Evolutionary conservation across 2,888 invertebrate genomes (phyloP).

Genomic region (Drosophila tripunctata): DNA sequence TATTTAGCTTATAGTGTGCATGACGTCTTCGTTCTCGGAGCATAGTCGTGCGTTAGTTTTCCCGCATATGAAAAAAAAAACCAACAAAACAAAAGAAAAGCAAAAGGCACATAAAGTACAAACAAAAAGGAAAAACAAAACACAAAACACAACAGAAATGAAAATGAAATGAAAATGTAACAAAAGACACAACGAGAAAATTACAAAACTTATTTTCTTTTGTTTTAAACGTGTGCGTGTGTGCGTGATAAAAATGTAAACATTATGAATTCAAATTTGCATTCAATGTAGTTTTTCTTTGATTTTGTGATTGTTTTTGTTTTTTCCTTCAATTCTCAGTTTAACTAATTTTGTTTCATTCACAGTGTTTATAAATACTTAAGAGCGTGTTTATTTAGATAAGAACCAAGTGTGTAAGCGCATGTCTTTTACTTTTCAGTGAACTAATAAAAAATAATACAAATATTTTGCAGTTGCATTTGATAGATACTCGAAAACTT

Average conservation of each 20-base stretch:
- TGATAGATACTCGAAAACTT: constrained; percentile 24
- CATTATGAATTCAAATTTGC: constrained; percentile 20
- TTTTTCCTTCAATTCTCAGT: constrained; percentile 21
- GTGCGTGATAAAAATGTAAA: constrained; percentile 13
- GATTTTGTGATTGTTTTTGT: too few relatives aligned
- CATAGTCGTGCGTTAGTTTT: constrained; percentile 87
- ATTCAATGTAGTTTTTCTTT: constrained; percentile 26
- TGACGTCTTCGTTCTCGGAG: constrained; percentile 93
- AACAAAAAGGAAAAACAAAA: constrained; percentile 31
- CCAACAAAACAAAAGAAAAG: constrained; percentile 79
- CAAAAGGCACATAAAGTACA: constrained; percentile 50
- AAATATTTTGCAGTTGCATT: constrained; percentile 15
- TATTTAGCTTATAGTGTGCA: constrained; percentile 94
- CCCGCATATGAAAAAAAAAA: constrained; percentile 84
- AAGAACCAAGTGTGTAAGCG: constrained; percentile 65
- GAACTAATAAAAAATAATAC: constrained; percentile 22
- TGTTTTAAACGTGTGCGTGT: constrained; percentile 36
- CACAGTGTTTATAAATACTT: constrained; percentile 57
- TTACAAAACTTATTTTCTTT: constrained; percentile 63
- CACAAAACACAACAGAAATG: constrained; percentile 61
- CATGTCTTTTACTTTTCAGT: constrained; percentile 31
- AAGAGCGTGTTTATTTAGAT: constrained; percentile 71
- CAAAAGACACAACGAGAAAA: constrained; percentile 40
- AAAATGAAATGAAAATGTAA: constrained; percentile 31
- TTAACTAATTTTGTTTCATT: constrained; percentile 17